Base-by-base conservation (phyloP, 2,113 vertebrate species). In the Myotis brandtii region DNA sequence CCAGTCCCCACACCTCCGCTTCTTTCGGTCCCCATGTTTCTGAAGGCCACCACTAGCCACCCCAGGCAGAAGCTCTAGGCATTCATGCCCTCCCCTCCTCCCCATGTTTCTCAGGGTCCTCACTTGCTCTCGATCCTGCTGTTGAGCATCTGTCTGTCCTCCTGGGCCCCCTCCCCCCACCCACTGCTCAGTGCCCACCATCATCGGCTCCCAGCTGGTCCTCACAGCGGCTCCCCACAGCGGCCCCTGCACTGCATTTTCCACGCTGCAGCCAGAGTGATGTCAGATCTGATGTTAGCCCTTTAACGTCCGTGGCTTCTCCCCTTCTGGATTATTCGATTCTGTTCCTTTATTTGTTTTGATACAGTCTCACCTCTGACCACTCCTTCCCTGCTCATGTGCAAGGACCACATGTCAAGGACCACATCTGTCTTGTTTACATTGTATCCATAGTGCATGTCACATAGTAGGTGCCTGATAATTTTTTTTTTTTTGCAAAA, bases 401-500 rank as follows among this genome's bases (percentile, higher is more conserved):
- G 34, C 75, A 40, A 76, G 75, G 32, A 54, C 30, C 59, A 23
- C 16, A 32, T 20, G 2, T 50, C 75, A 40, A 70, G 75, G 32
- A 54, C 30, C 59, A 23, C 34, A 5, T 37, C 16, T 86, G 0
- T 59, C 37, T 82, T 66, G 4, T 93, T 80, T 48, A 73, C 25
- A 4, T 32, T 77, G 34, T 82, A 59, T 59, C 52, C 11, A 6
- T 25, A 84, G 27, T 62, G 23, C 20, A 11, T 82, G 30, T 48
- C 73, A 72, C 48, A 59, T 50, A 93, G 40, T 67, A 32, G 46
- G 70, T 80, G 40, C 72, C 87, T 94, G n/a, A 43, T 93, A 69
- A 69, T n/a, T 59, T 18, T 27, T 86, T 32, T 93, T 77, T 32
- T 93, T 77, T 88, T 27, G 32, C 32, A 46, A 56, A 69, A 62